These are phyloP conservation scores for Zosterops lateralis DNA, from an alignment of 2,113 vertebrate species.

Conservation along the genomic window DNA sequence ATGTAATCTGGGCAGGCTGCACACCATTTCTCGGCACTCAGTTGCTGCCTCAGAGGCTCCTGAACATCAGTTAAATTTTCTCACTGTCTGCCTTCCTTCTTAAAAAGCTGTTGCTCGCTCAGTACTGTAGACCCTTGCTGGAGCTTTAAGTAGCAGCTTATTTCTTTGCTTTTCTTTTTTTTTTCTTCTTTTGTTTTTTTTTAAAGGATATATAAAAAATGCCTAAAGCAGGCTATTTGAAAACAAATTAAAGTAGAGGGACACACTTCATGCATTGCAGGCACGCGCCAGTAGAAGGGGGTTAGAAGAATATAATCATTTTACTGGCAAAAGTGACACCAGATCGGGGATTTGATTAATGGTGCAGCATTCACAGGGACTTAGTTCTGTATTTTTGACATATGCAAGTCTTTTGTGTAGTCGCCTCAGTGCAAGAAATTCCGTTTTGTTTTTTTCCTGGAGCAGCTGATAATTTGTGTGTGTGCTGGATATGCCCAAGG, in stretches of 20 bases:
- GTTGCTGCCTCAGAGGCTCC: constrained; percentile 5
- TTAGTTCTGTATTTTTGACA: constrained; percentile 64
- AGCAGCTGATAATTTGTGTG: constrained; percentile 65
- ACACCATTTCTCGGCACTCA: background rate
- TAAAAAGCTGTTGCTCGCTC: background rate
- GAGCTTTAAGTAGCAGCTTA: background rate
- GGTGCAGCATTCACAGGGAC: constrained; percentile 45
- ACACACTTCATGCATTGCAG: constrained; percentile 44
- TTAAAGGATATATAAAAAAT: constrained; percentile 26
- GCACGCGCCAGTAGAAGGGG: constrained; percentile 23
- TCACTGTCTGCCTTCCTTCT: background rate
- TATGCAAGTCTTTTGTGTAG: constrained; percentile 68
- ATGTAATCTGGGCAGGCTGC: constrained; percentile 1
- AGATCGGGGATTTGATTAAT: constrained; percentile 67
- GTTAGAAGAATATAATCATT: constrained; percentile 46
- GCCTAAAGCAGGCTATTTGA: constrained; percentile 41
- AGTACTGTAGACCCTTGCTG: background rate
- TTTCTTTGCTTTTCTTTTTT: background rate
- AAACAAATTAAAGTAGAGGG: constrained; percentile 56
- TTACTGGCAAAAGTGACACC: constrained; percentile 64
- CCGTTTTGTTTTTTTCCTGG: constrained; percentile 24
- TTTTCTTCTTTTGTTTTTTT: background rate
- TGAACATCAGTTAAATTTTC: background rate
- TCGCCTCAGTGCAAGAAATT: constrained; percentile 66
- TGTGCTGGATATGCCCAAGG: constrained; percentile 52